Evolutionary conservation across 2,113 vertebrate species (phyloP), one percentile per base, ranked within the genome.

Genomic region (Pavo muticus): DNA sequence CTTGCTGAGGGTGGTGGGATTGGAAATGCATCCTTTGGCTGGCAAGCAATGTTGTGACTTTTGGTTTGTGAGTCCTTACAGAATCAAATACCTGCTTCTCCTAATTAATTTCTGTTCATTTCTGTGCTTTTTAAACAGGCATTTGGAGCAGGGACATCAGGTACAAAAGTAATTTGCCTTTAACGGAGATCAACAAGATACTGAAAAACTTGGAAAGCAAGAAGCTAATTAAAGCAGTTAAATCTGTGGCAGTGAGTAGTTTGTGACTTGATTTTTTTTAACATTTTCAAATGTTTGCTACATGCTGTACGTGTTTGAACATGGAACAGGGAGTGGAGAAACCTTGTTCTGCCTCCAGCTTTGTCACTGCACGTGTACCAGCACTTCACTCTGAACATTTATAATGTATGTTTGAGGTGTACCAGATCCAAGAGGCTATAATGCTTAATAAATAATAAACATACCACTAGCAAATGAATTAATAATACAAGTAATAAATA

Each of bases 161-260:
- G 30, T 99, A 99, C 67, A 99, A 99, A 98, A 99, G 99, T 92
- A 99, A 99, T 95, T 98, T 99, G 56, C 99, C 99, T 60, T 98
- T 99, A 97, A 99, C 99, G 0, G 99, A 99, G 97, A 99, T 99
- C 95, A 99, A 99, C 97, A 99, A 99, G 97, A 99, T 99, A 93
- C 97, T 99, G 83, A 99, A 99, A 98, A 99, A 99, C 95, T 97
- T 99, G 95, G 99, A 99, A 98, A 99, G 99, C 98, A 99, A 99
- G 97, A 99, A 99, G 57, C 98, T 99, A 65, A 99, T 99, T 95
- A 99, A 99, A 97, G 99, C 99, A 10, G 99, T 99, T 47, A 99
- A 99, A 85, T 99, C 99, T 91, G 99, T 99, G n/a, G 99, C 99
- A 12, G 99, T 99, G 97, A 99, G 99, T 98, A 75, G 27, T 85